A percentile compares a stretch with the other conserved stretches of the same genome.
These are phyloP conservation scores for Zenarchopterus dispar DNA, from an alignment of 2,797 vertebrate genomes.

Conservation along the genomic window DNA sequence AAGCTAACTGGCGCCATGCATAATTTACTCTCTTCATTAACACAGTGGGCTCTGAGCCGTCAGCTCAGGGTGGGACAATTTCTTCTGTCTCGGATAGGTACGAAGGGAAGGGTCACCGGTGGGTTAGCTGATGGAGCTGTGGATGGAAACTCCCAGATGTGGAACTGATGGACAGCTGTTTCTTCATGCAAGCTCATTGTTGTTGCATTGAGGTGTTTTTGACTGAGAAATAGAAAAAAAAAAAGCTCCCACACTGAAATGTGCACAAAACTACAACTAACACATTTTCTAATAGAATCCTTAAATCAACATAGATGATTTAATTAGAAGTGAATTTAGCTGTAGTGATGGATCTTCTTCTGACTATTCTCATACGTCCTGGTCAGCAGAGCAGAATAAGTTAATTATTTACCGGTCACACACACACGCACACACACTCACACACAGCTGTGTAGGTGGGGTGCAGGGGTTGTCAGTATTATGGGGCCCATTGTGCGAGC, in stretches of 20 bases:
- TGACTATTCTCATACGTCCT: conserved; percentile 91
- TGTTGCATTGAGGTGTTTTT: neutral
- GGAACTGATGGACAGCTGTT: conserved; percentile 24
- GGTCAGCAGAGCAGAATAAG: conserved; percentile 97
- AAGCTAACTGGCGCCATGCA: conserved; percentile 90
- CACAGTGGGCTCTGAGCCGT: conserved; percentile 72
- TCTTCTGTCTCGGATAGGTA: conserved; percentile 69
- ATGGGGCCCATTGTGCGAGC: conserved; percentile 79
- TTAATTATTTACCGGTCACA: conserved; percentile 99
- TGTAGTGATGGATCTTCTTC: conserved; percentile 85
- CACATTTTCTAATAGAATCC: no score
- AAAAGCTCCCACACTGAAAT: no score
- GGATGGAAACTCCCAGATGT: conserved; percentile 59
- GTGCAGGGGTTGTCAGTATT: conserved; percentile 84
- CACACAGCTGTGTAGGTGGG: conserved; percentile 90
- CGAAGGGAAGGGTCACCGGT: conserved; percentile 61
- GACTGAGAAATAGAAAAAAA: neutral
- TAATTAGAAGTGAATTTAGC: conserved; percentile 41
- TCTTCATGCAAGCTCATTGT: neutral
- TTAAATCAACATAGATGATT: conserved; percentile 25
- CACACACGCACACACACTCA: conserved; percentile 85
- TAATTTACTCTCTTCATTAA: conserved; percentile 86
- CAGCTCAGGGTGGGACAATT: conserved; percentile 74
- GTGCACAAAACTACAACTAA: no score
- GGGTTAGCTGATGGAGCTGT: conserved; percentile 63